phyloP scores from a whole-genome alignment of 2,113 vertebrate genomes.

The Paracyprichromis sp. region DNA sequence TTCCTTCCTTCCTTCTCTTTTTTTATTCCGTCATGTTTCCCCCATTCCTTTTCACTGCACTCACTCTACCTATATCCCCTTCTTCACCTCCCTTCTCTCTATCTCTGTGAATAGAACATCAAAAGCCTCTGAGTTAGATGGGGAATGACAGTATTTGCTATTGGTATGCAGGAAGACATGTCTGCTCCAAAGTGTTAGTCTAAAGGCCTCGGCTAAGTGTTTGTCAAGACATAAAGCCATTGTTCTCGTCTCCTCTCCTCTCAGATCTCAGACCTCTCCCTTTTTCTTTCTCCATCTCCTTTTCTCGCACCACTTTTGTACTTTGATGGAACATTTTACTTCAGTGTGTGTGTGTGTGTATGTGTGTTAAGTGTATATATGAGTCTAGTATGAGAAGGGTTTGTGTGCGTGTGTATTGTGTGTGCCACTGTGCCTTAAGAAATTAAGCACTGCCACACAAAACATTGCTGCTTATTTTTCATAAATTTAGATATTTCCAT shows the following conservation, averaged over 20 bases:
- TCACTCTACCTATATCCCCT: constrained; percentile 18
- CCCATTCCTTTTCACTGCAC: not conserved
- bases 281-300: constrained; percentile 69
- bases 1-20: not conserved
- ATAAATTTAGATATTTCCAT: not conserved
- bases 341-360: not conserved
- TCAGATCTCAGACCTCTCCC: constrained; percentile 73
- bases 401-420: not conserved
- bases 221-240: constrained; percentile 76
- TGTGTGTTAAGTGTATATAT: not conserved
- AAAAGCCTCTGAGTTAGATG: constrained; percentile 74
- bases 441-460: not conserved
- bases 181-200: constrained; percentile 76
- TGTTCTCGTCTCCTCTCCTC: constrained; percentile 70
- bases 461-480: not conserved
- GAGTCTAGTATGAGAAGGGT: not conserved
- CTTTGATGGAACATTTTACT: constrained; percentile 66
- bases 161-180: constrained; percentile 77
- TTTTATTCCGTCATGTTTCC: not conserved
- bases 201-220: constrained; percentile 79
- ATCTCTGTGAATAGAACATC: constrained; percentile 71
- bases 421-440: not conserved
- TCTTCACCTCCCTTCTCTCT: constrained; percentile 35
- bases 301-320: constrained; percentile 52
- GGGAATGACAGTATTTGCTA: constrained; percentile 74